phyloP scores from a whole-genome alignment of 2,797 vertebrate genomes.

The Hippocampus kuda region DNA sequence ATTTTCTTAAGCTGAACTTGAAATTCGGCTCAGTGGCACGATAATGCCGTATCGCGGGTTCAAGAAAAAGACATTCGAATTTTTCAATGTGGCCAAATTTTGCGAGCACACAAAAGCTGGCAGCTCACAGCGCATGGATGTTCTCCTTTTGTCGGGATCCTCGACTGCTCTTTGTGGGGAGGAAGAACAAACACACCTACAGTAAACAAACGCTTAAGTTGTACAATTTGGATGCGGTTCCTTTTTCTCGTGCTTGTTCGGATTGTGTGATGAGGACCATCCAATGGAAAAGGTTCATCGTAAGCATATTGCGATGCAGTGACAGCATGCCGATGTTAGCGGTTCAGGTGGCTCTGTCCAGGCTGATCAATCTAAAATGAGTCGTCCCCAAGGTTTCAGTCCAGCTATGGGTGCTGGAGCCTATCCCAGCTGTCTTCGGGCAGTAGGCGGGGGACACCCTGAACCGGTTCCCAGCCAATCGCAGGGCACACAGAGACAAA shows the following conservation, averaged over 20 bases:
- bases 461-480: too few relatives aligned
- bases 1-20: slow-evolving; percentile 24
- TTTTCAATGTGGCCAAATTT: not conserved
- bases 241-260: not conserved
- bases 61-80: not conserved
- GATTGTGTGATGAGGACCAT: not conserved
- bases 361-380: too few relatives aligned
- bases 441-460: too few relatives aligned
- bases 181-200: not conserved
- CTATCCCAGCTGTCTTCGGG: too few relatives aligned
- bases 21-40: slow-evolving; percentile 13
- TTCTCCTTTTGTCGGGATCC: not conserved
- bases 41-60: not conserved
- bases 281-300: too few relatives aligned
- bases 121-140: not conserved
- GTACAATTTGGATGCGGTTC: not conserved
- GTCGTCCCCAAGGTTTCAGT: too few relatives aligned
- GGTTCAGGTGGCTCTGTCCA: too few relatives aligned
- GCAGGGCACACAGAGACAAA: too few relatives aligned
- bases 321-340: too few relatives aligned
- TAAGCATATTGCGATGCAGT: too few relatives aligned
- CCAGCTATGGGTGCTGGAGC: too few relatives aligned
- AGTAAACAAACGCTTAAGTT: too few relatives aligned
- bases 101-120: not conserved
- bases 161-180: not conserved